Conservation (phyloP, 2,888 invertebrate species). For the Crepidodera aurea region DNA sequence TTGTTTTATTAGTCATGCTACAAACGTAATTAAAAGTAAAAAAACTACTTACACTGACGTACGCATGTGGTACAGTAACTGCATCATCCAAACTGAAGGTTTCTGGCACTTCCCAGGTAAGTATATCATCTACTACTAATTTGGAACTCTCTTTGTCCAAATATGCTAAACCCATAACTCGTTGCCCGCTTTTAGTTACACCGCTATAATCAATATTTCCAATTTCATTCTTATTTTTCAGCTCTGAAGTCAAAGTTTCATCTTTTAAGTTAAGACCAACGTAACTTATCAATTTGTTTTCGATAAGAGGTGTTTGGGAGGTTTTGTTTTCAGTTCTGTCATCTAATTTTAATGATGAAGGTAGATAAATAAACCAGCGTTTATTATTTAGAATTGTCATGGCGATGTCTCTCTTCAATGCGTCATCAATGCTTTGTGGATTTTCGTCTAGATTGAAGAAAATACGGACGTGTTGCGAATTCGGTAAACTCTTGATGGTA, state of each 20-base stretch:
- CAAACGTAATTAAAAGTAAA: constrained; percentile 10
- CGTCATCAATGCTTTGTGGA: constrained; percentile 71
- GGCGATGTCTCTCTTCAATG: constrained; percentile 76
- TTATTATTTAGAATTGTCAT: constrained; percentile 77
- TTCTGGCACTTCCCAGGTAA: constrained; percentile 75
- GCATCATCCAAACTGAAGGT: constrained; percentile 78
- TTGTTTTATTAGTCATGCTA: too few relatives aligned
- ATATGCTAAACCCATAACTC: constrained; percentile 73
- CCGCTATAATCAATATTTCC: constrained; percentile 58
- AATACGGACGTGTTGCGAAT: constrained; percentile 49
- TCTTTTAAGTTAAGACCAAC: constrained; percentile 56
- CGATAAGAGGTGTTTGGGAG: constrained; percentile 33
- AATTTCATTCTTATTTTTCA: constrained; percentile 49
- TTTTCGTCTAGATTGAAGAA: constrained; percentile 70
- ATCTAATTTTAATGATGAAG: constrained; percentile 49
- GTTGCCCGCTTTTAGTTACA: constrained; percentile 62
- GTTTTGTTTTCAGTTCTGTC: neutral
- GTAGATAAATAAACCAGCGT: constrained; percentile 47
- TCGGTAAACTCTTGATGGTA: constrained; percentile 46
- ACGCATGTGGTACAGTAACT: constrained; percentile 82
- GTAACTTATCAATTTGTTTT: constrained; percentile 51
- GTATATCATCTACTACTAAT: constrained; percentile 57
- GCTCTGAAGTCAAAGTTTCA: constrained; percentile 52
- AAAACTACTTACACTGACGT: constrained; percentile 66
- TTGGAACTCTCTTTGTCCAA: constrained; percentile 53